Percentiles rank a stretch among this genome's conserved stretches.
Evolutionary conservation across 2,113 vertebrate genomes (phyloP).

Genomic region (human): DNA sequence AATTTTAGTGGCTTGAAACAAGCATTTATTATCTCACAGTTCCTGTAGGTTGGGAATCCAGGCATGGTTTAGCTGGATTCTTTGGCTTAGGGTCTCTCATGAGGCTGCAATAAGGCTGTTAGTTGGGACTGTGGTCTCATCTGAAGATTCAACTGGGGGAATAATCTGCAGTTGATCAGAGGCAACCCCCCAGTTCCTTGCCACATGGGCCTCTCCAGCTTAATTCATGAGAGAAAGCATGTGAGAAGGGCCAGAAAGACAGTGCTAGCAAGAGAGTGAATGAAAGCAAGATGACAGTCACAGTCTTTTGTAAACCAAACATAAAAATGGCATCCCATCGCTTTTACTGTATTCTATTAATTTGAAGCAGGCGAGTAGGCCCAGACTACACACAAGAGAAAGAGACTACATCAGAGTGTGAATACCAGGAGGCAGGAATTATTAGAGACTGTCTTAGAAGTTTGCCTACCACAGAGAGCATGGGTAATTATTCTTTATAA

Average conservation of each 20-base stretch:
- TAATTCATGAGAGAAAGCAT: background rate
- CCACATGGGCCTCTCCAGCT: background rate
- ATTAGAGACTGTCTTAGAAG: background rate
- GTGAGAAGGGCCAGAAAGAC: background rate
- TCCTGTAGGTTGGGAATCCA: background rate
- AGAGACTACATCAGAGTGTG: background rate
- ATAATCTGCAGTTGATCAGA: background rate
- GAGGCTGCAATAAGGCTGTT: background rate
- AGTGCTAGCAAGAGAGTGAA: background rate
- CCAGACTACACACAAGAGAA: background rate
- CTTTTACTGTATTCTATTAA: background rate
- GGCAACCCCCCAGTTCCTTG: background rate
- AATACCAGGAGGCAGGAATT: background rate
- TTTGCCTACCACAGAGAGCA: background rate
- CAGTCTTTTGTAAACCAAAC: background rate
- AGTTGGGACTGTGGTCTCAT: background rate
- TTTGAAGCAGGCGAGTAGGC: background rate
- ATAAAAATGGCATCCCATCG: background rate
- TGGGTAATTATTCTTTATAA: background rate
- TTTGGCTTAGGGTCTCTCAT: background rate
- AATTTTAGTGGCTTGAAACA: constrained; percentile 20
- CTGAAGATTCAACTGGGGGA: background rate
- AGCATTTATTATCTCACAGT: background rate
- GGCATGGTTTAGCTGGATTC: background rate
- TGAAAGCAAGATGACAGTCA: background rate